Conservation (phyloP, 1,140 invertebrate species). For the Trialeurodes vaporariorum region DNA sequence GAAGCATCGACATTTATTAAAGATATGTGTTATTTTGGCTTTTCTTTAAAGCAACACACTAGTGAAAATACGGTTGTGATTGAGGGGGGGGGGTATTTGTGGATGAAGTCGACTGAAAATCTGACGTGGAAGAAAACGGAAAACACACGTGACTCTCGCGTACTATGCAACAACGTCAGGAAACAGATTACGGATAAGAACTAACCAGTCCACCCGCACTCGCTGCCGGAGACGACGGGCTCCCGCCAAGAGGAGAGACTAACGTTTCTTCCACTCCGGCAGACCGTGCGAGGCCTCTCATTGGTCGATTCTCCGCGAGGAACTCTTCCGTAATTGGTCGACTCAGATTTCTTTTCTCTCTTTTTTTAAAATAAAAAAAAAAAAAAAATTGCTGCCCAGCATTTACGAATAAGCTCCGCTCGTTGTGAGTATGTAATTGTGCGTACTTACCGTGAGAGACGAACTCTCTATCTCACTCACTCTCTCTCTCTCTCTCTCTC, state of each 20-base stretch:
- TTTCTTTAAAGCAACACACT: neutral
- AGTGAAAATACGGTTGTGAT: neutral
- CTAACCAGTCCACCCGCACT: neutral
- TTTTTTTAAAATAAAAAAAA: too few species aligned
- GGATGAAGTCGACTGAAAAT: neutral
- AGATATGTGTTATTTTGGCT: neutral
- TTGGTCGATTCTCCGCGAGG: neutral
- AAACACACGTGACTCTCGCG: neutral
- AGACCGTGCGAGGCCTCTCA: neutral
- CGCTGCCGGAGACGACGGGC: neutral
- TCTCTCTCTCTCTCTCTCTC: too few species aligned
- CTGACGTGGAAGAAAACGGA: too few species aligned
- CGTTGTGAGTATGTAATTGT: too few species aligned
- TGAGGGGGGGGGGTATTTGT: neutral
- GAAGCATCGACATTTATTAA: neutral
- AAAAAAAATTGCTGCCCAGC: too few species aligned
- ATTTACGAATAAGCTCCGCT: too few species aligned
- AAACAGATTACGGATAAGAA: neutral
- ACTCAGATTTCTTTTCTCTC: neutral
- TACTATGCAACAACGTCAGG: too few species aligned
- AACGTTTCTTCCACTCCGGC: neutral
- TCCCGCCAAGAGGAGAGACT: neutral
- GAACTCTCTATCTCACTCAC: too few species aligned
- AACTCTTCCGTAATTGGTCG: neutral
- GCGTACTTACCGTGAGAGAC: too few species aligned